These are phyloP conservation scores for Cynocephalus volans DNA, from an alignment of 2,113 vertebrate genomes.

Conservation along the genomic window DNA sequence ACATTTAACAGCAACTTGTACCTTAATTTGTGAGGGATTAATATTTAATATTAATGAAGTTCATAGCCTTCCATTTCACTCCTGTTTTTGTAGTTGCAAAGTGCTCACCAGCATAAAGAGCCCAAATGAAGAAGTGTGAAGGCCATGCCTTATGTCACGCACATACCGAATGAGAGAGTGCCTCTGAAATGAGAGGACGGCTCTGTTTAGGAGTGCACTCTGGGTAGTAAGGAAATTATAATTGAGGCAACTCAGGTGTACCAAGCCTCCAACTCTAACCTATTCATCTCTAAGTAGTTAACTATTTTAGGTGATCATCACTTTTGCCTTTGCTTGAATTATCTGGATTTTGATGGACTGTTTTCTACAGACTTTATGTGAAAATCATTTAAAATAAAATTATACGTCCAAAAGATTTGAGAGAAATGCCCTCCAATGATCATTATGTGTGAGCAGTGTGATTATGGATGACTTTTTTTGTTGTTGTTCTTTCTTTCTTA, in stretches of 20 bases:
- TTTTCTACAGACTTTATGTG: slow-evolving; percentile 53
- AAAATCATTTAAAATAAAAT: slow-evolving; percentile 63
- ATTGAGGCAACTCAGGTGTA: background rate
- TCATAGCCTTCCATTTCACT: slow-evolving; percentile 44
- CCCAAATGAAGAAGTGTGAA: background rate
- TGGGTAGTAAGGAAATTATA: background rate
- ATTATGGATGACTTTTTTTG: background rate
- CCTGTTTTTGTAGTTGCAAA: background rate
- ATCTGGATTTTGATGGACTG: slow-evolving; percentile 9
- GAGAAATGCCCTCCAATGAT: background rate
- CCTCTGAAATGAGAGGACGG: background rate
- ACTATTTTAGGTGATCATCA: slow-evolving; percentile 29
- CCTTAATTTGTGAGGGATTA: slow-evolving; percentile 70
- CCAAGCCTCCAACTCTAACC: background rate
- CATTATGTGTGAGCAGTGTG: background rate
- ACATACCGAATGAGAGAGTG: background rate
- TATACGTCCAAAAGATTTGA: background rate
- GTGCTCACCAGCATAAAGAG: background rate
- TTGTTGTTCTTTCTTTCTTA: background rate
- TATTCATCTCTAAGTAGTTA: slow-evolving; percentile 41
- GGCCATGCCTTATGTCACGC: background rate
- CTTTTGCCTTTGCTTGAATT: background rate
- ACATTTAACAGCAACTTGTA: slow-evolving; percentile 51
- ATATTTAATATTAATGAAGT: slow-evolving; percentile 75
- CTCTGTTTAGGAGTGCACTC: background rate